phyloP scores from a whole-genome alignment of 2,797 vertebrate species.

The Glossophaga mutica region DNA sequence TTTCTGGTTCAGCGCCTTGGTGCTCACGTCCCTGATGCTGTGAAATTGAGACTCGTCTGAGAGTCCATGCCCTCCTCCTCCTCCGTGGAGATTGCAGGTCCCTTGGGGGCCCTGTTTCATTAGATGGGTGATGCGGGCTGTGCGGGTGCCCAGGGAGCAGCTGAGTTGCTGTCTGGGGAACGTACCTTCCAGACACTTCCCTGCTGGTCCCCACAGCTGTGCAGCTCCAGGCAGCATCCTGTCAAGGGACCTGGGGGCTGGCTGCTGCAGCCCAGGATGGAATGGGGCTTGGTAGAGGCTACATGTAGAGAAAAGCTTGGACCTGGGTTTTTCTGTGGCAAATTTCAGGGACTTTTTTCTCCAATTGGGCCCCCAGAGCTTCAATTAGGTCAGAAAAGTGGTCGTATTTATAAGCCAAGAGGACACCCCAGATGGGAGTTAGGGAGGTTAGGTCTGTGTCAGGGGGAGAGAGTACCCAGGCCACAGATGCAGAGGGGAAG shows the following conservation, averaged over 20 bases:
- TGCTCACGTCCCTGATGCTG: constrained; percentile 82
- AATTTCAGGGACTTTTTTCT: neutral
- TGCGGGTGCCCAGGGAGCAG: constrained; percentile 43
- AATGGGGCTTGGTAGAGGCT: neutral
- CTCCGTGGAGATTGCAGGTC: constrained; percentile 78
- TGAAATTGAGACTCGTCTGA: constrained; percentile 85
- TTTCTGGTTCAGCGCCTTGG: constrained; percentile 83
- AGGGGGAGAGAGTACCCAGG: neutral
- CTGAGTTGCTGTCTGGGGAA: constrained; percentile 44
- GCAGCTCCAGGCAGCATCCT: neutral
- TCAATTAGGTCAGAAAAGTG: neutral
- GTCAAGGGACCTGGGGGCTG: neutral
- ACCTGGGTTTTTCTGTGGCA: neutral
- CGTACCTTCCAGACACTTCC: constrained; percentile 17
- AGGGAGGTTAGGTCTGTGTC: neutral
- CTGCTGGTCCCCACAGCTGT: neutral
- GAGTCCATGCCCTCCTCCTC: constrained; percentile 77
- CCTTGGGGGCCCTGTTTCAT: constrained; percentile 80
- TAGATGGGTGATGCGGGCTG: constrained; percentile 75
- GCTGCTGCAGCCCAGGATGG: neutral
- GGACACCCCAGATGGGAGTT: neutral
- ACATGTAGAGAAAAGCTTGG: neutral
- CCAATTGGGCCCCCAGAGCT: neutral
- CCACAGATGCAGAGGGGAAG: neutral
- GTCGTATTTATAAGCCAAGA: neutral